Base-by-base conservation (phyloP, 2,888 invertebrate species). In the Cerastis leucographa region DNA sequence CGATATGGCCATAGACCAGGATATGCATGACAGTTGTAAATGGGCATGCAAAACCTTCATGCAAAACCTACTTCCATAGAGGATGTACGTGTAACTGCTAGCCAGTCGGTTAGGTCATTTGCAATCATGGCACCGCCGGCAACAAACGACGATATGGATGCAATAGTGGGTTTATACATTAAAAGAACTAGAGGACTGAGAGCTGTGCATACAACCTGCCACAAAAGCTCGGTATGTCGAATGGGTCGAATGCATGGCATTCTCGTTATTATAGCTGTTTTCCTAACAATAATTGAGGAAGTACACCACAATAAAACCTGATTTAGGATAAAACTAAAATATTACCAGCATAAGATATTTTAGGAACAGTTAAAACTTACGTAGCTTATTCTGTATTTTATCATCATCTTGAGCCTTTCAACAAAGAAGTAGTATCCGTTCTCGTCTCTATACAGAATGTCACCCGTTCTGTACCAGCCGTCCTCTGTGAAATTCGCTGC, bases 391-490 rank as follows among this genome's bases (percentile, higher is more conserved):
- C 91, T 93, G 84, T 94, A 97, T 87, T 97, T 97, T 3, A 97
- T 90, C 82, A 97, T 89, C 83, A 97, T 93, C 83, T 97, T 97
- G 17, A 96, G 92, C 54, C 97, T 91, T 71, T 97, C 97, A 0
- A 96, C 93, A 35, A 96, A 93, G 89, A 90, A 97, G 80, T 94
- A 96, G 80, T 95, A 94, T 56, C 91, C 91, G 17, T 96, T 91
- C 59, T 96, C 94, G 82, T 97, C 97, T 79, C 94, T 95, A 79
- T 95, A 97, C 40, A 94, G 93, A 59, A 97, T 87, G 81, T 97
- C 97, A 0, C 97, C 97, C 0, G 97, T 96, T 80, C 92, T 95
- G 62, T 95, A 91, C 95, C 95, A 97, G 6, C 95, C 92, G 44
- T 94, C 81, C 29, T 81, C 73, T 22, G 84, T 19, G 66, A 84